These are phyloP conservation scores for Cervus canadensis DNA, from an alignment of 2,113 vertebrate species.

Conservation along the genomic window DNA sequence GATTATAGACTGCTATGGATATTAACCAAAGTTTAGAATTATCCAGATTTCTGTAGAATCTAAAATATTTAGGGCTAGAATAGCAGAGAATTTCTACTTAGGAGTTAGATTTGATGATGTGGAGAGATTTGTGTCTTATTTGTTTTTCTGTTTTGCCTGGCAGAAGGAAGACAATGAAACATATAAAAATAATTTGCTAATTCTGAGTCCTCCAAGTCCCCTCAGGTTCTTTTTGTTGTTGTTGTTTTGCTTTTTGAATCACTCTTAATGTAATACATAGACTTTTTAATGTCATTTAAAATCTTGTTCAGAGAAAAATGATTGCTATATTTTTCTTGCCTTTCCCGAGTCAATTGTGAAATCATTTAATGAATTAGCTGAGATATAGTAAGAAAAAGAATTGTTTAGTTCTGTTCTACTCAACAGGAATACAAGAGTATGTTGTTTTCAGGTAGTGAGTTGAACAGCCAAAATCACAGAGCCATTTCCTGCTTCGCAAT, in stretches of 20 bases:
- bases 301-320: background rate
- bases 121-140: background rate
- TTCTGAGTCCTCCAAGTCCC: background rate
- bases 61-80: background rate
- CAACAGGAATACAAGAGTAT: background rate
- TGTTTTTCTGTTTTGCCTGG: background rate
- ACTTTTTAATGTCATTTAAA: background rate
- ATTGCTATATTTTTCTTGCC: background rate
- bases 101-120: background rate
- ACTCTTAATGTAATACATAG: background rate
- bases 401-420: constrained; percentile 2
- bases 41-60: background rate
- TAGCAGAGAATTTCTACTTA: background rate
- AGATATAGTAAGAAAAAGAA: background rate
- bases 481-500: constrained; percentile 79
- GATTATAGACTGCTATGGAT: background rate
- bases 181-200: background rate
- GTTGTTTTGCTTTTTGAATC: background rate
- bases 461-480: constrained; percentile 71
- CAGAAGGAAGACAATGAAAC: background rate
- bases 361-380: background rate
- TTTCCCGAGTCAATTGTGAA: background rate
- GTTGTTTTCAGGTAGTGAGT: constrained; percentile 30
- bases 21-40: background rate
- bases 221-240: background rate